phyloP scores from a whole-genome alignment of 1,140 invertebrate genomes.

The Uloborus diversus region DNA sequence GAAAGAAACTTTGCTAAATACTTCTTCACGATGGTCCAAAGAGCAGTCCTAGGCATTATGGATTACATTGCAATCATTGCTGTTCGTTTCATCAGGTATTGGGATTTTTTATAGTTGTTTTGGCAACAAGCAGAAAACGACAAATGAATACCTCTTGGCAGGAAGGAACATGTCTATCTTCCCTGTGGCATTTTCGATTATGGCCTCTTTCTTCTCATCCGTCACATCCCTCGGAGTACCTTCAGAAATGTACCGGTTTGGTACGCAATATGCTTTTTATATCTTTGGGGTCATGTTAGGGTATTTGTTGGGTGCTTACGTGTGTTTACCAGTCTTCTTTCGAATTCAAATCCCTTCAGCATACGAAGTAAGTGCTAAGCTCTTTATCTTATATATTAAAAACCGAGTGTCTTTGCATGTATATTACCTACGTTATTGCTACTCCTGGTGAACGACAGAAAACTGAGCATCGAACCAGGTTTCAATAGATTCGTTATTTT shows the following conservation, averaged over 20 bases:
- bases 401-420: no score
- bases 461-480: no score
- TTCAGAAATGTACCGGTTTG: slow-evolving; percentile 62
- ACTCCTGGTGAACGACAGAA: no score
- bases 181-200: slow-evolving; percentile 81
- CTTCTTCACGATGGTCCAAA: no score
- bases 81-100: no score
- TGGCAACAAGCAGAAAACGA: slow-evolving; percentile 63
- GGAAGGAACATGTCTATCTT: slow-evolving; percentile 82
- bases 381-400: no score
- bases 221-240: slow-evolving; percentile 66
- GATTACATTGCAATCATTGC: no score
- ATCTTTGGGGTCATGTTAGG: no score
- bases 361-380: slow-evolving; percentile 87
- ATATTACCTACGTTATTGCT: no score
- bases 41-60: no score
- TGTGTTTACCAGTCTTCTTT: slow-evolving; percentile 91
- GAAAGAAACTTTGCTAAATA: no score
- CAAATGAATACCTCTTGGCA: slow-evolving; percentile 82
- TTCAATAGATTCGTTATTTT: no score
- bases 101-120: slow-evolving; percentile 72
- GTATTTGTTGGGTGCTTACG: slow-evolving; percentile 63
- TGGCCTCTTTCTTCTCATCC: slow-evolving; percentile 72
- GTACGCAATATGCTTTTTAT: slow-evolving; percentile 59
- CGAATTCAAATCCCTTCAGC: slow-evolving; percentile 85